Percentiles rank a stretch among this genome's conserved stretches.
phyloP scores from a whole-genome alignment of 2,113 vertebrate species.

The Gopherus flavomarginatus region DNA sequence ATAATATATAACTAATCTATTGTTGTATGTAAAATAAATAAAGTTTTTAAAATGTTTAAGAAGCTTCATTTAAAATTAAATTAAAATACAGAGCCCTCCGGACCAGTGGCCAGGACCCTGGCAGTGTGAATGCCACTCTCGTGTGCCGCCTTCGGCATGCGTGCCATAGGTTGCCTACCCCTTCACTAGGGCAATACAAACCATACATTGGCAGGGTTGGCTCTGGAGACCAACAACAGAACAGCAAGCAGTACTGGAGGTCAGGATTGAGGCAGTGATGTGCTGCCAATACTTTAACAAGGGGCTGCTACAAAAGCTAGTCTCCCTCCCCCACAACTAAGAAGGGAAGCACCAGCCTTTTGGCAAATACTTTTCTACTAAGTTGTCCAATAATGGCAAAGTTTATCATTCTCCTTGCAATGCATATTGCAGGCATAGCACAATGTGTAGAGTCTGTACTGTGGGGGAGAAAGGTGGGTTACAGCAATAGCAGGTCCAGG shows the following conservation, averaged over 20 bases:
- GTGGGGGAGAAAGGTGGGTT: not conserved
- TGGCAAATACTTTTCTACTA: not conserved
- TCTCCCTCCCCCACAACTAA: not conserved
- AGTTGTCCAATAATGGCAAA: accelerated
- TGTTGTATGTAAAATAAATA: too few species aligned
- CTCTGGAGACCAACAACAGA: not conserved
- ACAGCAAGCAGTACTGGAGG: accelerated
- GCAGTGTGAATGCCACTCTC: too few species aligned
- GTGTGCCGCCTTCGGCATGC: too few species aligned
- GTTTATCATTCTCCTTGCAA: not conserved
- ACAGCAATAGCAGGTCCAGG: not conserved
- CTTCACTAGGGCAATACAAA: accelerated
- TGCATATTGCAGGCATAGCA: not conserved
- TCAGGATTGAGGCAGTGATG: not conserved
- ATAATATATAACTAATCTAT: too few species aligned
- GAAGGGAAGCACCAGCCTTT: not conserved
- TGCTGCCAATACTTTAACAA: accelerated
- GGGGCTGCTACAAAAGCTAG: not conserved
- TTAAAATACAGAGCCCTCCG: too few species aligned
- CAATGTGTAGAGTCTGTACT: not conserved
- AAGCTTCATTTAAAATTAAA: too few species aligned
- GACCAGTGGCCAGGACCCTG: too few species aligned
- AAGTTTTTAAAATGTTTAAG: too few species aligned
- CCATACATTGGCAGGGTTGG: not conserved
- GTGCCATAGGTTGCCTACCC: too few species aligned